phyloP scores from a whole-genome alignment of 2,113 vertebrate genomes.

The Cisticola juncidis region DNA sequence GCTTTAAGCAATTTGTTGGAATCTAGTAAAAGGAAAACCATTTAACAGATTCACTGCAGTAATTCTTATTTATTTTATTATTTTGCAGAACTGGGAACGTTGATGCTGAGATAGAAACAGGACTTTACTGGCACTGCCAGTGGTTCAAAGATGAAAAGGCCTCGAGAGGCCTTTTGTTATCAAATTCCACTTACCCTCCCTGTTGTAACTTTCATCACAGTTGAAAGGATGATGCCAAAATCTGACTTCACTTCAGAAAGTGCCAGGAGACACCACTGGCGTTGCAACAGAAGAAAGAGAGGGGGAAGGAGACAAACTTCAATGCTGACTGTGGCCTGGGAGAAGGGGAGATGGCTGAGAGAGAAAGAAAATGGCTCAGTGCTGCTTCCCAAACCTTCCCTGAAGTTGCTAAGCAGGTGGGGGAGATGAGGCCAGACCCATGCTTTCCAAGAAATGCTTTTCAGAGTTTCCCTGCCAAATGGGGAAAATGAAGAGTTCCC shows the following conservation, averaged over 20 bases:
- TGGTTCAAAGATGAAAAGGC: conserved; percentile 56
- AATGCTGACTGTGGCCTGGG: not conserved
- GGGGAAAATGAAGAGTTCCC: not conserved
- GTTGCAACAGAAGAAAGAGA: conserved; percentile 34
- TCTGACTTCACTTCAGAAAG: conserved; percentile 12
- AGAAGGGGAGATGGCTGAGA: not conserved
- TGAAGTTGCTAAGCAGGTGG: conserved; percentile 32
- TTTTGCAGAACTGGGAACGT: not conserved
- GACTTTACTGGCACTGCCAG: conserved; percentile 14
- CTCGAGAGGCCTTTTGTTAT: conserved; percentile 42
- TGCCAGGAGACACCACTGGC: conserved; percentile 26
- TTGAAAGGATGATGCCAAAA: conserved; percentile 30
- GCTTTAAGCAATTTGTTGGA: conserved; percentile 18
- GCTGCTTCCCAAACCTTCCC: not conserved
- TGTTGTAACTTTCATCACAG: conserved; percentile 46
- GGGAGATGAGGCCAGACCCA: not conserved
- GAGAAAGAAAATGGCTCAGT: not conserved
- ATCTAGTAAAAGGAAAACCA: conserved; percentile 11
- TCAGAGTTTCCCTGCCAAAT: not conserved
- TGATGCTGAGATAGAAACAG: conserved; percentile 7
- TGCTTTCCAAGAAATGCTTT: not conserved
- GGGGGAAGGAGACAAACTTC: not conserved
- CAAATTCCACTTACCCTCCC: conserved; percentile 55
- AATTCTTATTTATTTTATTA: conserved; percentile 36
- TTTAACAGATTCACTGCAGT: not conserved